phyloP scores from a whole-genome alignment of 2,888 invertebrate genomes.

The Sesia bembeciformis region DNA sequence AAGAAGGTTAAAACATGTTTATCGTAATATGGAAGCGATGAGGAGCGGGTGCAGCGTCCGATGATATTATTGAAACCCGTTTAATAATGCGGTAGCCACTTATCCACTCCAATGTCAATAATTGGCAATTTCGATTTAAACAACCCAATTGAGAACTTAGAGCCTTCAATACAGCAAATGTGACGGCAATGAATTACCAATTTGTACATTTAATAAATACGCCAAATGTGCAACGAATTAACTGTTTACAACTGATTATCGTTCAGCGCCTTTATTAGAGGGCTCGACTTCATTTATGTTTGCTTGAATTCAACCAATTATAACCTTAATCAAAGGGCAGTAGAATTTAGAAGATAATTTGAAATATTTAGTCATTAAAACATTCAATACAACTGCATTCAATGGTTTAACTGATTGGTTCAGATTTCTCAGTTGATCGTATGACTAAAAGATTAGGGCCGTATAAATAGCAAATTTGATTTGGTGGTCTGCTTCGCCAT shows the following conservation, averaged over 20 bases:
- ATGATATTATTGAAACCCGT: conserved; percentile 23
- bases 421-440: too few relatives aligned
- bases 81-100: conserved; percentile 24
- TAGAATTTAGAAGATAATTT: too few relatives aligned
- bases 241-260: not conserved
- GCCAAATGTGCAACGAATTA: not conserved
- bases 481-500: not conserved
- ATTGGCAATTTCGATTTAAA: conserved; percentile 30
- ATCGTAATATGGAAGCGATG: conserved; percentile 30
- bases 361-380: too few relatives aligned
- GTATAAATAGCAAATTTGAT: not conserved
- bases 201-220: not conserved
- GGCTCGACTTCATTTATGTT: too few relatives aligned
- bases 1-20: conserved; percentile 47
- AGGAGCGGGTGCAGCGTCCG: conserved; percentile 16
- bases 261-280: not conserved
- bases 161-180: not conserved
- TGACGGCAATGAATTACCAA: not conserved
- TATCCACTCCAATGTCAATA: conserved; percentile 25
- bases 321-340: too few relatives aligned
- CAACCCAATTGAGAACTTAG: conserved; percentile 17
- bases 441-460: not conserved
- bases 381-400: too few relatives aligned
- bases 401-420: too few relatives aligned
- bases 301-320: too few relatives aligned